Evolutionary conservation across 2,888 invertebrate genomes (phyloP).

Genomic region (Eupithecia dodoneata): DNA sequence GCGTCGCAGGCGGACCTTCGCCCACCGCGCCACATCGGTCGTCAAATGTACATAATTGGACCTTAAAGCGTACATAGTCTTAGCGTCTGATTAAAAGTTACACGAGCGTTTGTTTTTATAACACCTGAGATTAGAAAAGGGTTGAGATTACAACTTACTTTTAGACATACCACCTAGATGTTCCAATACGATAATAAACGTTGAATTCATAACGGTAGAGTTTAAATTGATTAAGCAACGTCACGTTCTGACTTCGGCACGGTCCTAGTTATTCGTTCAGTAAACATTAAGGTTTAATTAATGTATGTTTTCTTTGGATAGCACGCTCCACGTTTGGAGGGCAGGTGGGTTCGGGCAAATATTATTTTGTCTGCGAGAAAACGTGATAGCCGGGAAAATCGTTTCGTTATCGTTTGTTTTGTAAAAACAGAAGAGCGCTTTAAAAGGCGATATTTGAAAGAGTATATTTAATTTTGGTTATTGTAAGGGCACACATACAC

Average conservation of each 20-base stretch:
- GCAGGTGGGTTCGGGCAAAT: constrained; percentile 8
- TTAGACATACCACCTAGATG: not conserved
- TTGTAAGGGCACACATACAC: too few species aligned
- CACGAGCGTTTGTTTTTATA: not conserved
- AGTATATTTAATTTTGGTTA: not conserved
- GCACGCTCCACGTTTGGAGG: not conserved
- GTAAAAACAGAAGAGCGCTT: not conserved
- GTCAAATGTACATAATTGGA: too few species aligned
- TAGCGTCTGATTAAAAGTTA: not conserved
- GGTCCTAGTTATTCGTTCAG: not conserved
- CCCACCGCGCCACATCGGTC: too few species aligned
- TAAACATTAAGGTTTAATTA: constrained; percentile 12
- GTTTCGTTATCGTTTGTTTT: constrained; percentile 14
- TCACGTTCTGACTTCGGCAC: constrained; percentile 1
- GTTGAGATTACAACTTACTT: not conserved
- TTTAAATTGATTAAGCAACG: constrained; percentile 1
- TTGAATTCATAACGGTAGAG: not conserved
- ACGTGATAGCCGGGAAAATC: constrained; percentile 8
- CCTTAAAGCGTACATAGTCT: not conserved
- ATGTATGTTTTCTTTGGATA: constrained; percentile 12
- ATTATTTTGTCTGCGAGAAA: constrained; percentile 9
- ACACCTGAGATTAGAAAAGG: not conserved
- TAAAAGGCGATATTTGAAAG: constrained; percentile 4
- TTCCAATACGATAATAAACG: not conserved
- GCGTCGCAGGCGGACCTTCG: too few species aligned